phyloP scores from a whole-genome alignment of 2,113 vertebrate genomes.

The Nothoprocta pentlandii region DNA sequence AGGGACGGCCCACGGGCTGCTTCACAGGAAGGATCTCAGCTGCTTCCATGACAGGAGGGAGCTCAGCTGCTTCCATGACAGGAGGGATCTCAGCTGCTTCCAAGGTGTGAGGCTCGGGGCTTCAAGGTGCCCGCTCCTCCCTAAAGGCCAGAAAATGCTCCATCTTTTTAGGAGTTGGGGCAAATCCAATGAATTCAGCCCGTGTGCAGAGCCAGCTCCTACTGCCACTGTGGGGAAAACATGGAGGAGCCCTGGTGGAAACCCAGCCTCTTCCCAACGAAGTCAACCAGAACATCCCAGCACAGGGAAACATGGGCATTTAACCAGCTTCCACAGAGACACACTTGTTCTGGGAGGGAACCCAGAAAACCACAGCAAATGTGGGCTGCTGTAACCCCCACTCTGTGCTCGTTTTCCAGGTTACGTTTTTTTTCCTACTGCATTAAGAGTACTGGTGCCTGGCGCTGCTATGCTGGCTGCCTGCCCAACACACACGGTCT shows the following conservation, averaged over 20 bases:
- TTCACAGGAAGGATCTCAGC: too few species aligned
- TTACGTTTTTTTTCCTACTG: background rate
- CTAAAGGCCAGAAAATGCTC: background rate
- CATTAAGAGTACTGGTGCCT: background rate
- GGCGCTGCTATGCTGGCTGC: background rate
- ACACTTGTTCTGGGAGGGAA: conserved; percentile 7
- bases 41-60: too few species aligned
- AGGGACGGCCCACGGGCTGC: background rate
- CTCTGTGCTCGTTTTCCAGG: conserved; percentile 7
- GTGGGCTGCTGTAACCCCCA: background rate
- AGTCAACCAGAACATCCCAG: background rate
- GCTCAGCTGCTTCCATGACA: too few species aligned
- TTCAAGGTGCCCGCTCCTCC: background rate
- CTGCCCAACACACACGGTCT: background rate
- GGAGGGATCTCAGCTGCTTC: background rate
- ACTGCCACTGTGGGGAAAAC: background rate
- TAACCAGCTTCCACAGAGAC: background rate
- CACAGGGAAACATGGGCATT: background rate
- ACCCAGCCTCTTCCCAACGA: background rate
- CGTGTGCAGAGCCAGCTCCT: background rate
- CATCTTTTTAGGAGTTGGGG: background rate
- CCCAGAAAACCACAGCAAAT: conserved; percentile 25
- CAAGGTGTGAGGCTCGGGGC: background rate
- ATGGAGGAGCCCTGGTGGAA: background rate
- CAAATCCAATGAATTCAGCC: background rate